A percentile compares a stretch with the other conserved stretches of the same genome.
phyloP scores from a whole-genome alignment of 2,888 invertebrate genomes.

The Neoaliturus tenellus region DNA sequence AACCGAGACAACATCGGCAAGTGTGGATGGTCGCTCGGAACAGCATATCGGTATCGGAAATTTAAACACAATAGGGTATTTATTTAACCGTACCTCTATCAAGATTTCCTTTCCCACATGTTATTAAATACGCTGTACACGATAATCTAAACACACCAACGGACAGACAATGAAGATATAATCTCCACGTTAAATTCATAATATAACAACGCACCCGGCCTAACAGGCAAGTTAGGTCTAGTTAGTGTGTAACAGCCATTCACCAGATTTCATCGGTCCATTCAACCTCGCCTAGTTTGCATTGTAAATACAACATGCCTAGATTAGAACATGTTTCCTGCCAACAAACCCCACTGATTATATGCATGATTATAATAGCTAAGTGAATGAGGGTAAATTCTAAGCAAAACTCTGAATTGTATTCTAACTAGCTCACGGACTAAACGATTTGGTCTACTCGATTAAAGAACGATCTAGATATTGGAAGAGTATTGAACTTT shows the following conservation, averaged over 20 bases:
- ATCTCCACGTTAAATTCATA: conserved; percentile 11
- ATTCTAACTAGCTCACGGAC: too few species aligned
- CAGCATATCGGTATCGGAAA: not conserved
- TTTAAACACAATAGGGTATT: not conserved
- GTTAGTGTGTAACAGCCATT: conserved; percentile 3
- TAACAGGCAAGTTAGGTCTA: not conserved
- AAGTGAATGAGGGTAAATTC: too few species aligned
- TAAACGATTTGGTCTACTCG: too few species aligned
- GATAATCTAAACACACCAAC: conserved; percentile 9
- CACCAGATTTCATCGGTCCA: not conserved
- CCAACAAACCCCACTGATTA: not conserved
- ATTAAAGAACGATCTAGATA: too few species aligned
- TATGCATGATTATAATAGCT: too few species aligned
- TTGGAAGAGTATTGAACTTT: too few species aligned
- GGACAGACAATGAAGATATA: not conserved
- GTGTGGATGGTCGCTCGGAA: not conserved
- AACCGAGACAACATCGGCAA: not conserved
- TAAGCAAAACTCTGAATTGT: too few species aligned
- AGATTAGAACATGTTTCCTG: conserved; percentile 18
- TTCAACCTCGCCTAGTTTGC: not conserved
- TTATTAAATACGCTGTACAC: conserved; percentile 12
- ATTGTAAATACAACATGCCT: not conserved
- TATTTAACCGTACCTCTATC: not conserved
- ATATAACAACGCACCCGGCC: not conserved
- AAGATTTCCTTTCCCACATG: not conserved